Base-by-base conservation (phyloP, 2,113 vertebrate species). In the Mirza zaza region DNA sequence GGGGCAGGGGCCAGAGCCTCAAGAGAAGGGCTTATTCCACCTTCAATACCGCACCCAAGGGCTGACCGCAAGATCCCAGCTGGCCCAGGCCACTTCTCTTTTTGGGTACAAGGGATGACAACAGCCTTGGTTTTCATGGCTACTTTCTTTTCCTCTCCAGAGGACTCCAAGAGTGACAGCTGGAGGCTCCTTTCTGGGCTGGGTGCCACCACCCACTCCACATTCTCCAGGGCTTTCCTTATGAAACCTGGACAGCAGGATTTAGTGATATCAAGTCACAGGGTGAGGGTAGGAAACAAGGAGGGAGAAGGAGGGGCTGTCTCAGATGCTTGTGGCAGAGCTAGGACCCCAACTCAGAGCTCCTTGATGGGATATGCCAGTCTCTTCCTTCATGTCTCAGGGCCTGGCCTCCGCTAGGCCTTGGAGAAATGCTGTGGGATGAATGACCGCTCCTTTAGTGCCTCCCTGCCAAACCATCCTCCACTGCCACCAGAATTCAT, bases 31-130 rank as follows among this genome's bases (percentile, higher is more conserved):
- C 68, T 95, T 89, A 95, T 91, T 97, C 82, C 1, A 73, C 21
- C 50, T 68, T 4, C 36, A 45, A 68, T 14, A 34, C 50, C 2
- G 1, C 82, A 93, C 73, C 77, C 70, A 7, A 75, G 25, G 73
- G 68, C 73, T 91, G 86, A 92, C 96, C 93, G 63, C 96, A 97
- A 97, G 77, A 89, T 68, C 83, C 70, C 32, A 39, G 68, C 59
- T 27, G 42, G 52, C 71, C 70, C 52, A 83, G 71, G 90, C 97
- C 89, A 94, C 95, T 97, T 97, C 96, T 98, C 80, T 76, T 96
- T 96, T 55, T 76, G 80, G 87, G 59, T n/a, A 94, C 80, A 85
- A 25, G 15, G 27, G 70, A 91, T 29, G n/a, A 52, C 57, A 65
- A 45, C 34, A 42, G 68, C 57, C 50, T 94, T 65, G 73, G 91